Conservation (phyloP, 2,113 vertebrate species). For the Sinosuthora webbiana region DNA sequence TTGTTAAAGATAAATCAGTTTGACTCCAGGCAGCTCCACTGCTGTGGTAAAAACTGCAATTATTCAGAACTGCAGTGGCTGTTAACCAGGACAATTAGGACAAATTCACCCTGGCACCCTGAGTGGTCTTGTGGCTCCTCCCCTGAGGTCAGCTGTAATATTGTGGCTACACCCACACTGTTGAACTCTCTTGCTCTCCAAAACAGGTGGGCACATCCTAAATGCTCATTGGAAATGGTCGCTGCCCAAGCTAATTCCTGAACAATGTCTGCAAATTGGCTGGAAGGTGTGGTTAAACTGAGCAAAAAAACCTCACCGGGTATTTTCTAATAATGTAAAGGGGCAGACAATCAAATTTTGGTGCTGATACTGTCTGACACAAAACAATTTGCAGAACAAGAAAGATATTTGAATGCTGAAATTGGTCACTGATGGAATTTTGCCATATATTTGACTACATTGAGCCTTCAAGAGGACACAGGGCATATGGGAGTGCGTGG, state of each 20-base stretch:
- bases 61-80: neutral
- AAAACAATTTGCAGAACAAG: neutral
- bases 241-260: neutral
- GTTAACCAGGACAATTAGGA: neutral
- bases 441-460: neutral
- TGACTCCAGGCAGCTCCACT: neutral
- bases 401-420: neutral
- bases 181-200: neutral
- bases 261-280: neutral
- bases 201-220: neutral
- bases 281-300: neutral
- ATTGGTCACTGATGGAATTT: neutral
- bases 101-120: neutral
- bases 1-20: neutral
- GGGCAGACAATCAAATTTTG: neutral
- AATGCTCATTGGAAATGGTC: neutral
- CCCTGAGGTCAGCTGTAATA: neutral
- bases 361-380: neutral
- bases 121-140: neutral
- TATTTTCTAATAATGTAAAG: neutral
- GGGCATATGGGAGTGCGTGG: neutral
- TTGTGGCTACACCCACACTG: neutral
- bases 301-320: neutral
- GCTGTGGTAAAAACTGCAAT: neutral
- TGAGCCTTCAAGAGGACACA: neutral